These are phyloP conservation scores for Teleopsis dalmanni DNA, from an alignment of 1,140 invertebrate genomes.

Conservation along the genomic window DNA sequence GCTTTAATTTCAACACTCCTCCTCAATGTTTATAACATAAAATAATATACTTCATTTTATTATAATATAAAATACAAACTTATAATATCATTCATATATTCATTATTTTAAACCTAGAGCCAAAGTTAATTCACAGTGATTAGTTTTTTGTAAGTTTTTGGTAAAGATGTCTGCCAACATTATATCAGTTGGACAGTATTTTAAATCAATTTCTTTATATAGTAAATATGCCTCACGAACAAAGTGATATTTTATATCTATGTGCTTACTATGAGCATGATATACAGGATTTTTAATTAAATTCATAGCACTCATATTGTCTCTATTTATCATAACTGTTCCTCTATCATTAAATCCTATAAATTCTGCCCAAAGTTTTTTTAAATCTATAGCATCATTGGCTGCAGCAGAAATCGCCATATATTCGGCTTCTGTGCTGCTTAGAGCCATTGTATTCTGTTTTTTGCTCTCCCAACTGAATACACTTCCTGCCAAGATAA, in stretches of 20 bases:
- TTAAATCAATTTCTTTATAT: neutral
- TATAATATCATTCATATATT: too few species aligned
- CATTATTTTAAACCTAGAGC: neutral
- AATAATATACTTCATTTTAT: neutral
- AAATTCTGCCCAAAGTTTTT: neutral
- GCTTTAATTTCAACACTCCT: neutral
- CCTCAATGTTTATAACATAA: neutral
- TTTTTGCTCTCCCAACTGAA: too few species aligned
- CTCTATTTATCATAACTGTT: neutral
- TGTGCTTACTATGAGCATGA: neutral
- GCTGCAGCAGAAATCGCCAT: too few species aligned
- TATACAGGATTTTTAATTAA: neutral
- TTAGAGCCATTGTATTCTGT: too few species aligned
- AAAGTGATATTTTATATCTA: neutral
- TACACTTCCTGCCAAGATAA: too few species aligned
- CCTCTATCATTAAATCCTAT: neutral
- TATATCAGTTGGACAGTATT: neutral
- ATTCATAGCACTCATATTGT: neutral
- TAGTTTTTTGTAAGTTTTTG: neutral
- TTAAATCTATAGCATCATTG: neutral
- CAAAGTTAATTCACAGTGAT: neutral
- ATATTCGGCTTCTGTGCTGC: too few species aligned
- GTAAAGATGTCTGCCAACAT: neutral
- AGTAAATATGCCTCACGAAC: neutral
- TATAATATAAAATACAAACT: neutral